These are phyloP conservation scores for Aphodius sticticus DNA, from an alignment of 2,888 invertebrate genomes.

Conservation along the genomic window DNA sequence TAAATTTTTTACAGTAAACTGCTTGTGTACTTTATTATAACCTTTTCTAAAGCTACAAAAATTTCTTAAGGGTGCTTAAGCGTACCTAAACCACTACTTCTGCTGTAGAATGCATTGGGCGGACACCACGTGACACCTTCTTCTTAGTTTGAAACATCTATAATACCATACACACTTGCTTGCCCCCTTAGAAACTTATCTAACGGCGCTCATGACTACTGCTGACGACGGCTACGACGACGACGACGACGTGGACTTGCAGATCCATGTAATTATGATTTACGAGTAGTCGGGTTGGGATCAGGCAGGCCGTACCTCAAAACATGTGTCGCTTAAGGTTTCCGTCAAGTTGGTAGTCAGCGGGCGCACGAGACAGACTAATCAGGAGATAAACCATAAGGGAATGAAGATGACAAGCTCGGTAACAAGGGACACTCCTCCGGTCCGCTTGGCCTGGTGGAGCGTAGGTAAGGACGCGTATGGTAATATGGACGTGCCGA, in stretches of 20 bases:
- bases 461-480: slow-evolving; percentile 26
- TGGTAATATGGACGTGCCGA: slow-evolving; percentile 36
- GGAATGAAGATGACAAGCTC: slow-evolving; percentile 35
- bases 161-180: background rate
- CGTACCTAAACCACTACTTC: too few relatives aligned
- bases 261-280: slow-evolving; percentile 33
- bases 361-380: slow-evolving; percentile 31
- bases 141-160: background rate
- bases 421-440: slow-evolving; percentile 37
- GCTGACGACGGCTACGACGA: background rate
- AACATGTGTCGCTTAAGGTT: slow-evolving; percentile 32
- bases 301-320: slow-evolving; percentile 28
- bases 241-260: slow-evolving; percentile 12
- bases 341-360: slow-evolving; percentile 35
- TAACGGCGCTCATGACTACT: background rate
- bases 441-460: slow-evolving; percentile 1
- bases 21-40: too few relatives aligned
- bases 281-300: slow-evolving; percentile 23
- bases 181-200: background rate
- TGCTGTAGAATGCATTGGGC: too few relatives aligned
- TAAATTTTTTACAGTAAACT: too few relatives aligned
- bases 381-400: slow-evolving; percentile 37
- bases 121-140: too few relatives aligned
- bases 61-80: too few relatives aligned
- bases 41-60: too few relatives aligned